Conservation (phyloP, 2,888 invertebrate species). For the Galerucella nymphaeae region DNA sequence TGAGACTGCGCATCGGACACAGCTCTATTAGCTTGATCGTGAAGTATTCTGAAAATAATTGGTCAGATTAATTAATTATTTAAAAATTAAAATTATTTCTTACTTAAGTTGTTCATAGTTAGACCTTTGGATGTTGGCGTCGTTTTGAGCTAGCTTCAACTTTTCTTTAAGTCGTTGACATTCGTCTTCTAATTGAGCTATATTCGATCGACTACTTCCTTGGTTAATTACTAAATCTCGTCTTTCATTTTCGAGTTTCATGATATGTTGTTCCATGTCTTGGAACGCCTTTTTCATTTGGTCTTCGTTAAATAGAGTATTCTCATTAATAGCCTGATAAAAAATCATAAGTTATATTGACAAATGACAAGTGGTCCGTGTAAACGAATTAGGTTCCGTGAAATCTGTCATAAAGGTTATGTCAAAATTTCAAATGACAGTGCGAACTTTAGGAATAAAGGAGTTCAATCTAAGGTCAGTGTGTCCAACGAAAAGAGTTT, state of each 20-base stretch:
- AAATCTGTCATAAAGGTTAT: too few species aligned
- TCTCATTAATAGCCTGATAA: constrained; percentile 47
- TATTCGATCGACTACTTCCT: constrained; percentile 66
- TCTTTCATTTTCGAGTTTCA: constrained; percentile 68
- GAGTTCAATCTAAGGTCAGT: too few species aligned
- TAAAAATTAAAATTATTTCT: constrained; percentile 41
- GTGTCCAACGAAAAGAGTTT: too few species aligned
- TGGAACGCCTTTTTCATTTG: constrained; percentile 66
- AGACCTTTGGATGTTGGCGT: constrained; percentile 68
- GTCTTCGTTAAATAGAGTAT: constrained; percentile 57
- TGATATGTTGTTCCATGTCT: constrained; percentile 67
- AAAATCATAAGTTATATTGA: too few species aligned
- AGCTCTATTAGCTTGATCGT: constrained; percentile 81
- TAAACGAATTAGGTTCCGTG: too few species aligned
- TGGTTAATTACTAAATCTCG: constrained; percentile 68
- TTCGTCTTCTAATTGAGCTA: constrained; percentile 69
- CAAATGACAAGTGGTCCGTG: too few species aligned
- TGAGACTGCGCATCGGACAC: constrained; percentile 77
- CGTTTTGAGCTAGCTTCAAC: constrained; percentile 66
- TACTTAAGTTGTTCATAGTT: constrained; percentile 72
- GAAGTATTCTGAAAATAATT: constrained; percentile 70
- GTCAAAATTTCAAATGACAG: too few species aligned
- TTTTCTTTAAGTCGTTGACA: constrained; percentile 68
- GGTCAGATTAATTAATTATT: not conserved
- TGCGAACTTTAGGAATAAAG: too few species aligned